These are phyloP conservation scores for Miichthys miiuy DNA, from an alignment of 2,797 vertebrate genomes.

Conservation along the genomic window DNA sequence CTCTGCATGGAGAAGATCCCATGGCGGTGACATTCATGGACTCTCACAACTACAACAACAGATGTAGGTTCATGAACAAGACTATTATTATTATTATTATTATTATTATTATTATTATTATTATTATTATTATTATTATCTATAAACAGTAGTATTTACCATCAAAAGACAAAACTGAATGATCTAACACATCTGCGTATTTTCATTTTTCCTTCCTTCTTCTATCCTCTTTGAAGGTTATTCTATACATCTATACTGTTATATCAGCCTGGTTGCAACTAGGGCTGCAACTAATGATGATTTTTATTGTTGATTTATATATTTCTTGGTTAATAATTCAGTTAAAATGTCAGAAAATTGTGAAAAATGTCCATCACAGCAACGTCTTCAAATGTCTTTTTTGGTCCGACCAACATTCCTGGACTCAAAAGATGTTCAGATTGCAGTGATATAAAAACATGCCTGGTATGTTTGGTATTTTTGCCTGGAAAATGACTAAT, in stretches of 20 bases:
- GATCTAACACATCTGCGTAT: not conserved
- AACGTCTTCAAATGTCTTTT: not conserved
- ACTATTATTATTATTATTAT: not conserved
- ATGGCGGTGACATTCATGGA: conserved; percentile 98
- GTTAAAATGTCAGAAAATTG: not conserved
- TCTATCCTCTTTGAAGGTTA: not conserved
- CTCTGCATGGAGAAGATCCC: conserved; percentile 96
- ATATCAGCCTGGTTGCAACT: not conserved
- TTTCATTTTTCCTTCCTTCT: conserved; percentile 13
- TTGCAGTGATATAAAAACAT: not conserved
- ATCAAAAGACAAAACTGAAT: not conserved
- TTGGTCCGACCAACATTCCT: not conserved
- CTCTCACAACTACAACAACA: conserved; percentile 96
- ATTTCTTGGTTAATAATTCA: not conserved
- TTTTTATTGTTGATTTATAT: not conserved
- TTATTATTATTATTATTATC: not conserved
- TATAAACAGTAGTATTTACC: not conserved
- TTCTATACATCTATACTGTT: too few species aligned
- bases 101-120: not conserved
- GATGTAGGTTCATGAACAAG: conserved; percentile 90
- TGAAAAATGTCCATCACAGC: not conserved
- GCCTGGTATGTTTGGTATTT: not conserved
- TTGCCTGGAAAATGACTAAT: not conserved
- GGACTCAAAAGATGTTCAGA: not conserved
- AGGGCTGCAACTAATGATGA: not conserved